Conservation (phyloP, 2,797 vertebrate genomes). For the Sorex maritimensis region DNA sequence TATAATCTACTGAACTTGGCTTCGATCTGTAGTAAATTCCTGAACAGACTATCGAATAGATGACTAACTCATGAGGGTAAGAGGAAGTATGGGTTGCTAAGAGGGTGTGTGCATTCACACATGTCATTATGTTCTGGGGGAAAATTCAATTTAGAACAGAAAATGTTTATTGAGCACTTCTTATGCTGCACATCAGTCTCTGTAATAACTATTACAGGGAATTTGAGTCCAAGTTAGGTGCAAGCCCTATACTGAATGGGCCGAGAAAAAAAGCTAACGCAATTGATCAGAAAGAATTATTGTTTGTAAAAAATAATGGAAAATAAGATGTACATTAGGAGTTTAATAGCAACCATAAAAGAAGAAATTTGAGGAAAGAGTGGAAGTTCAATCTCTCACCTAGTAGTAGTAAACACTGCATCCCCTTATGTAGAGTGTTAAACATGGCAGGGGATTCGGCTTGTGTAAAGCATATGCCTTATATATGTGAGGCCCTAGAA, state of each 20-base stretch:
- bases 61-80: slow-evolving; percentile 13
- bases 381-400: background rate
- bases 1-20: background rate
- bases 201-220: background rate
- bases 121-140: background rate
- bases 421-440: no score
- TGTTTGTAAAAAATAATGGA: background rate
- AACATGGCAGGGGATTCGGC: no score
- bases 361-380: background rate
- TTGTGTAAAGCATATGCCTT: no score
- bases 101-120: background rate
- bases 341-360: background rate
- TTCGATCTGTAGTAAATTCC: slow-evolving; percentile 14
- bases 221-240: background rate
- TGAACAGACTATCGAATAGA: slow-evolving; percentile 2
- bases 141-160: slow-evolving; percentile 26
- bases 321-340: background rate
- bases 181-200: background rate
- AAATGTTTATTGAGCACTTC: background rate
- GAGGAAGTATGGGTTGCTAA: background rate
- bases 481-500: no score
- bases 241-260: background rate
- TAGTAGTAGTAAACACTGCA: background rate
- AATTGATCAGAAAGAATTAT: background rate
- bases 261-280: background rate